Evolutionary conservation across 2,797 vertebrate genomes (phyloP).

Genomic region (Poecilia wingei): DNA sequence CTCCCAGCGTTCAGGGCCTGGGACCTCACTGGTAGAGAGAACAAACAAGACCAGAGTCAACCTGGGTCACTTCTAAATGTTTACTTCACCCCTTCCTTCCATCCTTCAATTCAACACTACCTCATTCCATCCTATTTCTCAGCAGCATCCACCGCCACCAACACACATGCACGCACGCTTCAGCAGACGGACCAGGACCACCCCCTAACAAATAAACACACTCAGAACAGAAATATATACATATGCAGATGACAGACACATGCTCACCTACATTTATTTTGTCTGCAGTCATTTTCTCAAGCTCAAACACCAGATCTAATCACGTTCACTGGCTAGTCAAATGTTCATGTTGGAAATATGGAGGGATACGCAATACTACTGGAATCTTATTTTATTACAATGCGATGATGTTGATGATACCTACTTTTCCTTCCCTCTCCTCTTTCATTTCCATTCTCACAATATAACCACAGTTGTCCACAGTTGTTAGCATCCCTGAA

Average conservation of each 20-base stretch:
- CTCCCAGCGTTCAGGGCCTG: conserved; percentile 80
- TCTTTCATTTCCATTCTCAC: not conserved
- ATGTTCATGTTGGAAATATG: conserved; percentile 8
- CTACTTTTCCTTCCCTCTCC: not conserved
- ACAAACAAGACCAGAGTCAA: conserved; percentile 87
- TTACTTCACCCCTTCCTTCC: conserved; percentile 78
- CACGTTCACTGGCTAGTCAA: conserved; percentile 1
- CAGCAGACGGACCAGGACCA: conserved; percentile 58
- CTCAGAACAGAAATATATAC: conserved; percentile 44
- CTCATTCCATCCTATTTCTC: conserved; percentile 68
- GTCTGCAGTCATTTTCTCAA: not conserved
- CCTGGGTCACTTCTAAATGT: conserved; percentile 87
- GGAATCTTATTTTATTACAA: not conserved
- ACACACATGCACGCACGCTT: conserved; percentile 38
- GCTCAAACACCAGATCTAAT: not conserved
- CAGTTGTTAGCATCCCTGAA: not conserved
- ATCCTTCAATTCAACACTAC: conserved; percentile 67
- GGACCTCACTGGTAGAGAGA: conserved; percentile 88
- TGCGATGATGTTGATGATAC: not conserved
- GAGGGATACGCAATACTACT: not conserved
- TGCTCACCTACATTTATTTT: conserved; percentile 27
- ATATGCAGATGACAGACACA: conserved; percentile 53
- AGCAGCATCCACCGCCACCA: conserved; percentile 25
- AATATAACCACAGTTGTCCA: not conserved
- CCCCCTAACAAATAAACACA: conserved; percentile 72